phyloP scores from a whole-genome alignment of 2,797 vertebrate species.

The Trachops cirrhosus region DNA sequence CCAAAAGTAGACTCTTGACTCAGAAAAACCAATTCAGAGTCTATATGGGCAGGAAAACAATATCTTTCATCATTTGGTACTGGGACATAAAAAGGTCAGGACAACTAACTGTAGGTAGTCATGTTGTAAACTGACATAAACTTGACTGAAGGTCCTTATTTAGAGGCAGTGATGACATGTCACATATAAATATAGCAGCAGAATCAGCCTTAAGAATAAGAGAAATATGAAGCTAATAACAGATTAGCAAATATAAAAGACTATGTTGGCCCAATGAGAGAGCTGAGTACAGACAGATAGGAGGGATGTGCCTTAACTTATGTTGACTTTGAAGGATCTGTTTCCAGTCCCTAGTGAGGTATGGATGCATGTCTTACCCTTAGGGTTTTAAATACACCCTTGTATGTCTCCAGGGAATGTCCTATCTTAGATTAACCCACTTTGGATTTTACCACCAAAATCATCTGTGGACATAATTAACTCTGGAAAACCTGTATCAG shows the following conservation, averaged over 20 bases:
- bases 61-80: not conserved
- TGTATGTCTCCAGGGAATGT: not conserved
- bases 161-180: not conserved
- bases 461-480: not conserved
- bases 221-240: not conserved
- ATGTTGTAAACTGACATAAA: not conserved
- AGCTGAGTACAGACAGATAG: not conserved
- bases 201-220: not conserved
- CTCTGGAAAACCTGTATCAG: not conserved
- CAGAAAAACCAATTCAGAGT: not conserved
- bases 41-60: not conserved
- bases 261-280: not conserved
- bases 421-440: not conserved
- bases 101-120: not conserved
- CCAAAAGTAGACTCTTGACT: conserved; percentile 25
- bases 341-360: not conserved
- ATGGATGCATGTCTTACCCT: not conserved
- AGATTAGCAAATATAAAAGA: not conserved
- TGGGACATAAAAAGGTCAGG: not conserved
- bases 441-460: conserved; percentile 8
- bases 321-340: not conserved
- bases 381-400: not conserved
- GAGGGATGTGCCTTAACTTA: not conserved
- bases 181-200: not conserved
- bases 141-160: not conserved